These are phyloP conservation scores for Drosophila lacteicornis DNA, from an alignment of 1,140 invertebrate genomes.

Conservation along the genomic window DNA sequence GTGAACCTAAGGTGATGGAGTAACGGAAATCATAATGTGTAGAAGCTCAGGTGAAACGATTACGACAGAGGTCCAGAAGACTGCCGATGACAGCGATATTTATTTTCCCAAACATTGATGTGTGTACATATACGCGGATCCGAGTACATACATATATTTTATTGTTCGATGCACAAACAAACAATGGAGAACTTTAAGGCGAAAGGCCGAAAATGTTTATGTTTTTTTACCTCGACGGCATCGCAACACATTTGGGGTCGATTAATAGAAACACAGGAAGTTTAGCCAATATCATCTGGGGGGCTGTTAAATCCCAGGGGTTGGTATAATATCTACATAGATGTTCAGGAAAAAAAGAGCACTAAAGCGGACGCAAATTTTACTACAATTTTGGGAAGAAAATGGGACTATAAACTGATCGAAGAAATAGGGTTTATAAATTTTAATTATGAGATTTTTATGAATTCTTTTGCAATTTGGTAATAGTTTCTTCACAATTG, in stretches of 20 bases:
- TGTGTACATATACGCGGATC: slow-evolving; percentile 13
- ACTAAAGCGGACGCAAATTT: neutral
- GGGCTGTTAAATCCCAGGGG: slow-evolving; percentile 19
- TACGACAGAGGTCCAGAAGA: slow-evolving; percentile 36
- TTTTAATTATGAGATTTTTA: too few relatives aligned
- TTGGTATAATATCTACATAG: slow-evolving; percentile 11
- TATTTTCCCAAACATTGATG: slow-evolving; percentile 47
- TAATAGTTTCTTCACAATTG: too few relatives aligned
- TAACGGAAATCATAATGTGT: slow-evolving; percentile 50
- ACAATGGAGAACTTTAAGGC: slow-evolving; percentile 53
- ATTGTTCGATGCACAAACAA: slow-evolving; percentile 62
- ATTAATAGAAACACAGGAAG: slow-evolving; percentile 73
- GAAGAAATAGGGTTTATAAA: neutral
- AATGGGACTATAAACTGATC: neutral
- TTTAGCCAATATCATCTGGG: slow-evolving; percentile 47
- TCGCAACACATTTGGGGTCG: slow-evolving; percentile 62
- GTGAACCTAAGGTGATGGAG: slow-evolving; percentile 20
- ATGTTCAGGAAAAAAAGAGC: neutral
- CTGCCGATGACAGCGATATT: slow-evolving; percentile 42
- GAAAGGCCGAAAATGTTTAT: slow-evolving; percentile 64
- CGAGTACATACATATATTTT: slow-evolving; percentile 39
- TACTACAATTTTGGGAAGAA: neutral
- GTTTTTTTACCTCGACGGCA: slow-evolving; percentile 38
- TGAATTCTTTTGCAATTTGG: too few relatives aligned
- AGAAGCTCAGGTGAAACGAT: slow-evolving; percentile 27